Base-by-base conservation (phyloP, 2,888 invertebrate genomes). In the Pyralis farinalis region DNA sequence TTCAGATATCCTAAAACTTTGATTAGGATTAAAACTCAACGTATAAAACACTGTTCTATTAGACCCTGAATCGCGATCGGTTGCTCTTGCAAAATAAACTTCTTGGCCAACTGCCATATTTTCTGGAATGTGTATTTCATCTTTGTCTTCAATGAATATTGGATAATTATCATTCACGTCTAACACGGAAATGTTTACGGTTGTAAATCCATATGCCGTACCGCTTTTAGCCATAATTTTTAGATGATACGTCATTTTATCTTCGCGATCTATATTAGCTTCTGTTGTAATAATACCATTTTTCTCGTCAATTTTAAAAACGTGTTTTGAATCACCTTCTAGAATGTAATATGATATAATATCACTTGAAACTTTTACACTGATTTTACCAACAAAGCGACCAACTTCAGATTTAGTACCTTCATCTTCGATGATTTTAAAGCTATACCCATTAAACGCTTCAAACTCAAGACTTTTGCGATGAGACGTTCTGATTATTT, bases 81-180 rank as follows among this genome's bases (percentile, higher is more conserved):
- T 90, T 0, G 98, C 98, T 62, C 95, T 91, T 0, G 97, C 95
- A 53, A 97, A 91, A 77, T 95, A 97, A 22, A 98, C 94, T 81
- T 98, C 97, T 77, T 97, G 96, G 0, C 98, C 98, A 25, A 98
- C 96, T 11, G 98, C 97, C 56, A 96, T 94, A 72, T 97, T 96
- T 87, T 98, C 98, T 9, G 93, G 91, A 43, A 98, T 90, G 47
- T 91, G 90, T 33, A 96, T 93, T 73, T 95, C 94, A 66, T 96
- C 95, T 61, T 93, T 93, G 49, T 94, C 95, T 61, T 93, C 92
- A 12, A 93, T 91, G 74, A 97, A 97, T 47, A 92, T 89, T 2
- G 98, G 98, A 41, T 94, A 92, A 73, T 98, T 97, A 76, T 98
- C 98, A 78, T 98, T 98, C 3, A 96, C 90, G 81, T 98, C 98